Evolutionary conservation across 2,888 invertebrate species (phyloP).

Genomic region (Polydrusus tereticollis): DNA sequence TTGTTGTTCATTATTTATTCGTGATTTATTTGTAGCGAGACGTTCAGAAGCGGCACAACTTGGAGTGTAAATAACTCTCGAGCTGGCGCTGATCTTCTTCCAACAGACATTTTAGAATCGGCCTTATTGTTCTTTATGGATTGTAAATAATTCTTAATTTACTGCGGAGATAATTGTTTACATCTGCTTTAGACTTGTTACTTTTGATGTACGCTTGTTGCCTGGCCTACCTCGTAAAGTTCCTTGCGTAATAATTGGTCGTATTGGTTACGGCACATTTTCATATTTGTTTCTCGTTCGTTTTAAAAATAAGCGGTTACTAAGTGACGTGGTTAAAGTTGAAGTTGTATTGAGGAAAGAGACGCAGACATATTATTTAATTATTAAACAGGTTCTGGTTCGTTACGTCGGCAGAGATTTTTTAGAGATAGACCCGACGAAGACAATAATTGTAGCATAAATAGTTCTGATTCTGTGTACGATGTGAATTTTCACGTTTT

Average conservation of each 20-base stretch:
- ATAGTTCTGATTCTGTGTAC: no score
- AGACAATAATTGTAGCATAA: no score
- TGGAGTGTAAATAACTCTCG: slow-evolving; percentile 45
- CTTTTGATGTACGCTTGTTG: slow-evolving; percentile 17
- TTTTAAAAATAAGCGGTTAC: no score
- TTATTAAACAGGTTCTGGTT: no score
- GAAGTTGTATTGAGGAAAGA: no score
- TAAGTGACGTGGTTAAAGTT: no score
- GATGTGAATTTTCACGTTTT: no score
- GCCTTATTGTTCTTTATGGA: slow-evolving; percentile 49
- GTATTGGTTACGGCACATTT: neutral
- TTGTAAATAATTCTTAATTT: slow-evolving; percentile 48
- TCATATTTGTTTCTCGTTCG: neutral
- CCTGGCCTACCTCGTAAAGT: neutral
- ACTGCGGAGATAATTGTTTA: slow-evolving; percentile 43
- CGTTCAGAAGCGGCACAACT: slow-evolving; percentile 43
- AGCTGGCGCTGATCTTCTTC: slow-evolving; percentile 45
- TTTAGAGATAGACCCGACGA: no score
- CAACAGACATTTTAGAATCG: slow-evolving; percentile 44
- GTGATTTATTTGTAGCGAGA: slow-evolving; percentile 57
- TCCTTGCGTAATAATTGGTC: neutral
- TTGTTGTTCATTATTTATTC: slow-evolving; percentile 59
- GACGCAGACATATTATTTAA: no score
- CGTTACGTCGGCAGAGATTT: no score
- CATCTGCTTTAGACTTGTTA: slow-evolving; percentile 40